Evolutionary conservation across 2,113 vertebrate genomes (phyloP).

Genomic region (Protobothrops flavoviridis): DNA sequence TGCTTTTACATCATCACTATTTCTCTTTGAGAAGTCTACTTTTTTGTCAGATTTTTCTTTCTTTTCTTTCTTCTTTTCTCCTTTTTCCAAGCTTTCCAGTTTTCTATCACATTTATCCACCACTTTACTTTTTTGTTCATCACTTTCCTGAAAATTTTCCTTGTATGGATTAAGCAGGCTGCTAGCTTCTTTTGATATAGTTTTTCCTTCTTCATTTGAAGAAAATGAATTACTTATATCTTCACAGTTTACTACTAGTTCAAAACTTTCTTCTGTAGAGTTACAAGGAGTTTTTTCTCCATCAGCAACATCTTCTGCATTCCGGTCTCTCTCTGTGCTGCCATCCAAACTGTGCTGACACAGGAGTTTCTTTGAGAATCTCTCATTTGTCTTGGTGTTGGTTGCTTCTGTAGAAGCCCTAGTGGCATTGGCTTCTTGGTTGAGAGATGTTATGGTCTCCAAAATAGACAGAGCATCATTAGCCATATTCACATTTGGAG

Average conservation of each 20-base stretch:
- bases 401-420: slow-evolving; percentile 72
- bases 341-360: slow-evolving; percentile 68
- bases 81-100: slow-evolving; percentile 68
- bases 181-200: slow-evolving; percentile 61
- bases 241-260: slow-evolving; percentile 67
- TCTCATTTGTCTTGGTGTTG: slow-evolving; percentile 67
- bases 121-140: slow-evolving; percentile 70
- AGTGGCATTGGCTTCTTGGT: slow-evolving; percentile 87
- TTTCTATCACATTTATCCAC: slow-evolving; percentile 73
- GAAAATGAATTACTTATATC: slow-evolving; percentile 65
- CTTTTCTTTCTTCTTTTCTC: slow-evolving; percentile 76
- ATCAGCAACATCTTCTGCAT: slow-evolving; percentile 63
- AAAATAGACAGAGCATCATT: slow-evolving; percentile 89
- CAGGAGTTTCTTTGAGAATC: slow-evolving; percentile 61
- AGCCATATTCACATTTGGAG: slow-evolving; percentile 71
- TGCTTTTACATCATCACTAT: slow-evolving; percentile 57
- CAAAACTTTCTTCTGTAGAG: slow-evolving; percentile 65
- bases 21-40: slow-evolving; percentile 66
- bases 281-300: slow-evolving; percentile 71
- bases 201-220: slow-evolving; percentile 70
- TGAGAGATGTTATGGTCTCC: slow-evolving; percentile 89
- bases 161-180: slow-evolving; percentile 56
- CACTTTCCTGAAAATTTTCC: slow-evolving; percentile 70
- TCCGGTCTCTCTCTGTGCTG: slow-evolving; percentile 68
- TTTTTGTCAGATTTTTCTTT: slow-evolving; percentile 77